Evolutionary conservation across 2,797 vertebrate species (phyloP).

Genomic region (Nothura maculosa): DNA sequence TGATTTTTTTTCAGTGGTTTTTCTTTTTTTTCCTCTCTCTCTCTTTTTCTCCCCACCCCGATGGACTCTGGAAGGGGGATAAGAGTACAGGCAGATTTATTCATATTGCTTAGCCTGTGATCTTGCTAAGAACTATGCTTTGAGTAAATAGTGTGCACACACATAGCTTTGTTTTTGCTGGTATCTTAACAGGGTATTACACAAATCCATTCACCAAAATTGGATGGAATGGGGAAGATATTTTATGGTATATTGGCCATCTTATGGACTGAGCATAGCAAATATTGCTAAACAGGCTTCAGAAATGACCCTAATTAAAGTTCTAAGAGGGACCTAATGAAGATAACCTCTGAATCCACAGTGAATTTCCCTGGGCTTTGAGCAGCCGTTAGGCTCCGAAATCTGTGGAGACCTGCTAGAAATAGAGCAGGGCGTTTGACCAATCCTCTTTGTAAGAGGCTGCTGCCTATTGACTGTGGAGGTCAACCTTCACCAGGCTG

Average conservation of each 20-base stretch:
- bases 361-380: not conserved
- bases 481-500: not conserved
- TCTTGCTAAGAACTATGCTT: fast-evolving
- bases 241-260: not conserved
- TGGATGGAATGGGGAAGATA: not conserved
- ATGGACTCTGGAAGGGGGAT: too few relatives aligned
- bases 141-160: fast-evolving
- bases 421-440: not conserved
- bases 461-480: fast-evolving
- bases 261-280: fast-evolving
- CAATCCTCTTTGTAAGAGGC: not conserved
- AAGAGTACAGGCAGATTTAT: not conserved
- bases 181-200: not conserved
- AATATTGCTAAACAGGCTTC: not conserved
- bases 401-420: fast-evolving
- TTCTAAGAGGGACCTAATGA: fast-evolving
- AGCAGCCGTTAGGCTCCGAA: not conserved
- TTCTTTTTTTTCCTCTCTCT: not conserved
- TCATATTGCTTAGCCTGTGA: not conserved
- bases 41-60: fast-evolving
- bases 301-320: not conserved
- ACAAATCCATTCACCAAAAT: fast-evolving
- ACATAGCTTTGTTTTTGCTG: not conserved
- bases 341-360: not conserved
- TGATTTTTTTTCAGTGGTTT: not conserved